Percentiles rank a stretch among this genome's conserved stretches.
These are phyloP conservation scores for Melitaea cinxia DNA, from an alignment of 1,140 invertebrate species.

Conservation along the genomic window DNA sequence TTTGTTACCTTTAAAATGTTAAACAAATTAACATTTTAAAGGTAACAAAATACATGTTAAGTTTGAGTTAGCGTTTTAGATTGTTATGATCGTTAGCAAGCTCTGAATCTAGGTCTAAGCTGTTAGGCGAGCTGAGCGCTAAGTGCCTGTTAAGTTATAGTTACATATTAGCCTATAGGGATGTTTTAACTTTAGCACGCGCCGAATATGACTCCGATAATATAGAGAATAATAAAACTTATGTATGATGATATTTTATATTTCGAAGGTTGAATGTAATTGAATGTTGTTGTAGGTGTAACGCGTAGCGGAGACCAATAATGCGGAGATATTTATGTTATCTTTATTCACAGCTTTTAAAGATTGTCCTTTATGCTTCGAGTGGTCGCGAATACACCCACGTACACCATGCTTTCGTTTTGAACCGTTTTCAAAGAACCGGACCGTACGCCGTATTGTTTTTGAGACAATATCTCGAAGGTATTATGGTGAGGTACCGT, in stretches of 20 bases:
- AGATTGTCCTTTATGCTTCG: conserved; percentile 6
- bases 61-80: neutral
- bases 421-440: conserved; percentile 14
- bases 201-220: neutral
- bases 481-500: conserved; percentile 1
- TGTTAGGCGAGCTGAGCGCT: neutral
- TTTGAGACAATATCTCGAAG: conserved; percentile 14
- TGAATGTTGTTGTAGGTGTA: no score
- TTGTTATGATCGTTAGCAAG: conserved; percentile 6
- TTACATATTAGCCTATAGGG: neutral
- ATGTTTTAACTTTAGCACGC: neutral
- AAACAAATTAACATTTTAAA: no score
- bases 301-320: neutral
- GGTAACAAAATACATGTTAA: neutral
- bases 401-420: conserved; percentile 19
- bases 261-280: neutral
- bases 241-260: no score
- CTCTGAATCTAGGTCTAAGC: neutral
- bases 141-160: neutral
- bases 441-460: conserved; percentile 15
- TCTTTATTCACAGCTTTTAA: conserved; percentile 2
- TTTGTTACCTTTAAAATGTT: no score
- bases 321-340: neutral
- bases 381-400: conserved; percentile 30
- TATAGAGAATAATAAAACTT: neutral